Evolutionary conservation across 2,888 invertebrate species (phyloP), one percentile per base, ranked within the genome.

Genomic region (Eudasyphora cyanicolor): DNA sequence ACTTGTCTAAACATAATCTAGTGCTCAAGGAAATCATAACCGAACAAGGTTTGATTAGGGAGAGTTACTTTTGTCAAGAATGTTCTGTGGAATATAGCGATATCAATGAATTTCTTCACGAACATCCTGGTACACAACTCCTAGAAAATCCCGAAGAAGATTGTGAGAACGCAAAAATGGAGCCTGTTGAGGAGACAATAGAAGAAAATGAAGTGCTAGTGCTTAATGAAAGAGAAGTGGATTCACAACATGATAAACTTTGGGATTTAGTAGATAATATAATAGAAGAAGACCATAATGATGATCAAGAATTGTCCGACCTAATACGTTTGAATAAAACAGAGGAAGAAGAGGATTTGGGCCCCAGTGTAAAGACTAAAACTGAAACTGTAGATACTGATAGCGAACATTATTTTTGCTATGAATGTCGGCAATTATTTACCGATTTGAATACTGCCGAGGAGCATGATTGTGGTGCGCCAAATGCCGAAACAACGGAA

Each of bases 371-470:
- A 62, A 69, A 51, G 24, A 29, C 14, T 6, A 54, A 19, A 12
- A 0, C 3, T 32, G 49, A 74, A 29, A 19, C 49, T 1, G 70
- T 73, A 1, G 78, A 84, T 19, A 10, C 57, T 7, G 78, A 81
- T 32, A 54, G 57, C 0, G 85, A 90, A 38, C 88, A 87, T 10
- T 90, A 88, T 76, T 89, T 88, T 42, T 90, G 90, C 76, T 89
- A 88, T 45, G 89, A 90, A 32, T 90, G 90, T 35, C 88, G 88
- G 19, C 85, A 84, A 67, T 88, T 90, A 60, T 90, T 90, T 42
- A 86, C 86, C 7, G 88, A 89, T 17, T 86, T 88, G 1, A 75
- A 79, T 29, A 85, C 85, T 24, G 90, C 90, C 10, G 90, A 90
- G 70, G 86, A 89, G 14, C 90, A 90, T 75, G 83, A 85, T 17